Evolutionary conservation across 2,797 vertebrate species (phyloP).

Genomic region (Pangasius macronema): DNA sequence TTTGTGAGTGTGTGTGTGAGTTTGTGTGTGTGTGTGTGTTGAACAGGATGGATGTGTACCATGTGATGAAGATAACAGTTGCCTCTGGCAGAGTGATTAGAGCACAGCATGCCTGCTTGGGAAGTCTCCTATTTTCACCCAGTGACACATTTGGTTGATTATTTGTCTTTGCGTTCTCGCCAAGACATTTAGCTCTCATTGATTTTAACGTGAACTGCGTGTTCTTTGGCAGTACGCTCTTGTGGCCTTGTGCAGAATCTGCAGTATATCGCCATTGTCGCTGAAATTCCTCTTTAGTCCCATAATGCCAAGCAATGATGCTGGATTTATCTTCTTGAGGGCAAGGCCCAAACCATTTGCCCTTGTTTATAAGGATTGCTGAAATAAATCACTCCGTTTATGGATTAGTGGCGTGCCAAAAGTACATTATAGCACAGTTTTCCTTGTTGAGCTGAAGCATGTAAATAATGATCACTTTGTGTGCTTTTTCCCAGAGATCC

Average conservation of each 20-base stretch:
- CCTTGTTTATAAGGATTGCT: background rate
- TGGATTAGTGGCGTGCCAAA: background rate
- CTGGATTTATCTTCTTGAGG: conserved; percentile 18
- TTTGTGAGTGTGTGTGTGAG: background rate
- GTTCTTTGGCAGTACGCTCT: background rate
- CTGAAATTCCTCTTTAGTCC: background rate
- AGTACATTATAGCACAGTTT: conserved; percentile 3
- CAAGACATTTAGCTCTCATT: background rate
- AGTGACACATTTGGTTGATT: conserved; percentile 10
- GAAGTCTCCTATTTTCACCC: conserved; percentile 4
- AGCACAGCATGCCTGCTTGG: background rate
- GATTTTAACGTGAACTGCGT: background rate
- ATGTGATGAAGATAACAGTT: conserved; percentile 32
- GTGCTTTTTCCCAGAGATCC: background rate
- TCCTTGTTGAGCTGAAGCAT: background rate
- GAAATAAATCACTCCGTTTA: background rate
- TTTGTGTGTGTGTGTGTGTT: conserved; percentile 13
- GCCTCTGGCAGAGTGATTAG: conserved; percentile 24
- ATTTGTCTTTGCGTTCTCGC: conserved; percentile 6
- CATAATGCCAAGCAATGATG: conserved; percentile 3
- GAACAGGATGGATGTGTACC: conserved; percentile 26
- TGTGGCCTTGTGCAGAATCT: conserved; percentile 11
- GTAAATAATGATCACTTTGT: background rate
- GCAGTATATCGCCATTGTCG: background rate
- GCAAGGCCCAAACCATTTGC: conserved; percentile 4